These are phyloP conservation scores for Parasteatoda tepidariorum DNA, from an alignment of 1,140 invertebrate genomes.

Conservation along the genomic window DNA sequence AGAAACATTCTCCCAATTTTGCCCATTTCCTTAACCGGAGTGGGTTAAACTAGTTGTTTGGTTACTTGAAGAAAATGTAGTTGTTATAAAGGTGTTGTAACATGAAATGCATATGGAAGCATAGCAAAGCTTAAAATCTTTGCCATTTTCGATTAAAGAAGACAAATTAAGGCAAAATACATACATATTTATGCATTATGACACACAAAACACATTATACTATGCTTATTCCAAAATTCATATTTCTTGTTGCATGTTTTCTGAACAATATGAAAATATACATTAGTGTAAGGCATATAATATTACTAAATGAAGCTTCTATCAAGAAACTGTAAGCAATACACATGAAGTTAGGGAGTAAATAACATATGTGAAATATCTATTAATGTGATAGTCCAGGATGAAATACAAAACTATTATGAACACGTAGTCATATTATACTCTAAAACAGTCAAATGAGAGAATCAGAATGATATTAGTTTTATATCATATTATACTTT, in stretches of 20 bases:
- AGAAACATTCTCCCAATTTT: no score
- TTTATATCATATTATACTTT: neutral
- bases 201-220: neutral
- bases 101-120: neutral
- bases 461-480: neutral
- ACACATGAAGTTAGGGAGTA: neutral
- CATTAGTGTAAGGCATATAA: neutral
- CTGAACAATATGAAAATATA: neutral
- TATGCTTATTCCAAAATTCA: neutral
- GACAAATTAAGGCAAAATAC: neutral
- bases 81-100: no score
- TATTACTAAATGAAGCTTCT: neutral
- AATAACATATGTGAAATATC: neutral
- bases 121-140: neutral
- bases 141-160: neutral
- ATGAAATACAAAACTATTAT: neutral
- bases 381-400: neutral
- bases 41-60: no score
- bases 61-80: no score
- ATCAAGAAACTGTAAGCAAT: neutral
- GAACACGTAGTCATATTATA: neutral
- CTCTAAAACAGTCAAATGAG: neutral
- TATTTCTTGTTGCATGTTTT: no score
- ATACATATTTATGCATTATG: neutral
- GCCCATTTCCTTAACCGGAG: no score